Base-by-base conservation (phyloP, 2,888 invertebrate genomes). In the Ypsolopha sequella region DNA sequence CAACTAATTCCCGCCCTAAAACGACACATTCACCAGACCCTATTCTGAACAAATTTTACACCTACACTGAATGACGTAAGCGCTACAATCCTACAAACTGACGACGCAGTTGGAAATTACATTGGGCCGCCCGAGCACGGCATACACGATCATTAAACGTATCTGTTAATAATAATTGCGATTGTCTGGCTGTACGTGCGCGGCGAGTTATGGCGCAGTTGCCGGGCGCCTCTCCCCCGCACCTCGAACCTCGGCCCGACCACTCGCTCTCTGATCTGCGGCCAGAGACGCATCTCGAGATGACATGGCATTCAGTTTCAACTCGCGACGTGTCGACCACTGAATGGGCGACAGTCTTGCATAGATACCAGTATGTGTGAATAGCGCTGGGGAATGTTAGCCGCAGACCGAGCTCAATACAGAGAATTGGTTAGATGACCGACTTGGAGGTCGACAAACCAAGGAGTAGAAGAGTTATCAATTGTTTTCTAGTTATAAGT, bases 151-250 rank as follows among this genome's bases (percentile, higher is more conserved):
- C 78, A 79, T 80, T 79, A 80, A 79, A 77, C 75, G 73, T 79
- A 77, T 79, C 77, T 76, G 80, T 78, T 81, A 80, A 81, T 81
- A 80, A 80, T 80, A 80, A 82, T 81, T 82, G 72, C 76, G 78
- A 80, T 81, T 81, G 81, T 80, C 80, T 80, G 79, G 73, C 68
- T 68, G 77, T 79, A 77, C 74, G 77, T 80, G 80, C 77, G 76
- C 78, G 70, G 65, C 73, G 73, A 80, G 77, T 77, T 76, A 75
- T 76, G 73, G 79, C 80, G 80, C 80, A 76, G 80, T 81, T 79
- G 78, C 75, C 66, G 68, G 69, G 74, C 71, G 68, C 66, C 63
- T 62, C 47, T n/a, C 35, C 9, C 34, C 47, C 51, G 45, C 10
- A 24, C 46, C 24, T 7, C 48, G 39, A 6, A 33, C 24, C 33